Evolutionary conservation across 1,140 invertebrate species (phyloP), one percentile per base, ranked within the genome.

Genomic region (Drosophila orosa): DNA sequence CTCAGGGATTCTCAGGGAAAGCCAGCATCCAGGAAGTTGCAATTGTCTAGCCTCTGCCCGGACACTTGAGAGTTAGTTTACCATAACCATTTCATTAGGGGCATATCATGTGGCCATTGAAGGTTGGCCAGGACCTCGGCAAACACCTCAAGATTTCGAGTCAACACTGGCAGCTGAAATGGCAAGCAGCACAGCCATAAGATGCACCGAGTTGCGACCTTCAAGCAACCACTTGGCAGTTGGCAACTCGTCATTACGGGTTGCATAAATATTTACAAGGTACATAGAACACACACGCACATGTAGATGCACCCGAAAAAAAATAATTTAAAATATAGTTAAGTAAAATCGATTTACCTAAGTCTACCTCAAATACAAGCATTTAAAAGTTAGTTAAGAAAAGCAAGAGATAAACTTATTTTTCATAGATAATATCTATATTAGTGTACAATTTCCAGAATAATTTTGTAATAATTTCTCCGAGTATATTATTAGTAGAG

Each of bases 241-340:
- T 86, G 71, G 37, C 78, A 85, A 65, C 66, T 83, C 79, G 72
- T 86, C 83, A 86, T 86, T 86, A 86, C 77, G 59, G 72, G 66
- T 48, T 76, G 79, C 79, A 87, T 86, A 86, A 86, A 87, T 86
- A 87, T 86, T 86, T 86, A 87, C 83, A 87, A 76, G 83, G 62
- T 48, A 79, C 79, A 87, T 78, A 82, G 58, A 73, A 66, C 50
- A 44, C 61, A 62, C 42, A 63, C 31, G 63, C 27, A 62, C 15
- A 33, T 17, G 56, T 10, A 10, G 0, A 3, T 10, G 19, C 31
- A 52, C 50, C 22, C 0, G 1, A 5, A 24, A 5, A 24, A 9
- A 35, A 35, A 52, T 35, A 35, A 1, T n/a, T 22, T 5, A 3
- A 19, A 9, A 7, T 17, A 2, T 2, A 15, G 15, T 13, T 13